Conservation (phyloP, 2,888 invertebrate species). For the Pseudanteris insignis region DNA sequence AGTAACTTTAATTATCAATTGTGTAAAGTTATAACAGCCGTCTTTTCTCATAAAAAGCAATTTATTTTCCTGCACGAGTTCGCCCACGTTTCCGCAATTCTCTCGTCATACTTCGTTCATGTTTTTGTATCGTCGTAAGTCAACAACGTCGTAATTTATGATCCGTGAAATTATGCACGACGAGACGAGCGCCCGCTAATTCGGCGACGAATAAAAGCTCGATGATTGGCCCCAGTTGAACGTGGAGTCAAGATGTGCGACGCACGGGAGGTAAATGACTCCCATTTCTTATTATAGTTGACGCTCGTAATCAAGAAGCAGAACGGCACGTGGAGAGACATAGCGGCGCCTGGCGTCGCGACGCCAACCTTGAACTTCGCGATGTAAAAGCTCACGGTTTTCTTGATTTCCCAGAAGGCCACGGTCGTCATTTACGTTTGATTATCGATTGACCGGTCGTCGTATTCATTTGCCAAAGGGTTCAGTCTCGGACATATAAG, state of each 20-base stretch:
- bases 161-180: background rate
- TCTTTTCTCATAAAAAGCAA: background rate
- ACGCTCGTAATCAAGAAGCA: slow-evolving; percentile 23
- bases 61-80: slow-evolving; percentile 1
- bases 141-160: slow-evolving; percentile 1
- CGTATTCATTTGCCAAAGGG: slow-evolving; percentile 14
- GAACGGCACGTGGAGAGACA: slow-evolving; percentile 53
- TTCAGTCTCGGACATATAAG: slow-evolving; percentile 21
- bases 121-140: background rate
- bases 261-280: slow-evolving; percentile 34
- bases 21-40: background rate
- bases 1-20: too few relatives aligned
- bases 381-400: slow-evolving; percentile 43
- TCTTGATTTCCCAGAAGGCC: slow-evolving; percentile 55
- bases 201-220: background rate
- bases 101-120: background rate
- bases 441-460: slow-evolving; percentile 38
- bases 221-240: slow-evolving; percentile 1
- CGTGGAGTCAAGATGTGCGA: background rate
- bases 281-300: slow-evolving; percentile 24
- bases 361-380: slow-evolving; percentile 58
- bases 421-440: slow-evolving; percentile 49
- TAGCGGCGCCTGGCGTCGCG: slow-evolving; percentile 53
- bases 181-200: background rate
- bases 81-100: slow-evolving; percentile 6